Conservation (phyloP, 1,140 invertebrate genomes). For the Latrodectus geometricus region DNA sequence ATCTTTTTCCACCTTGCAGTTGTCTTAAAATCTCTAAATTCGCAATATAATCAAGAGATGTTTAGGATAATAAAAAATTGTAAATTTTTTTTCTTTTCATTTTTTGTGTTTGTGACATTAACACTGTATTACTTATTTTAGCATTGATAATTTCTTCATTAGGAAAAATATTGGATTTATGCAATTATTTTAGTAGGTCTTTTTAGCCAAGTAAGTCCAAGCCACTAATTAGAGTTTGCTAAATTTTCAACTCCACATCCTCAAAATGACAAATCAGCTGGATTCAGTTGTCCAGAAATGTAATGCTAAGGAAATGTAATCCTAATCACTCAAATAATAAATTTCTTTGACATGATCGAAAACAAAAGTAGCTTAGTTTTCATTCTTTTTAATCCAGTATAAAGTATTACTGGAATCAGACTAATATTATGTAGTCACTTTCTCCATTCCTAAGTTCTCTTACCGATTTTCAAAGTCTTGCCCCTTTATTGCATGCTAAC, state of each 20-base stretch:
- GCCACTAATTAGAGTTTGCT: neutral
- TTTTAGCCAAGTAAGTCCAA: neutral
- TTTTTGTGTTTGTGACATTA: neutral
- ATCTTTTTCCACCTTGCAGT: neutral
- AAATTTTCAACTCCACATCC: neutral
- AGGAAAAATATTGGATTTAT: neutral
- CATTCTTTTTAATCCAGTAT: neutral
- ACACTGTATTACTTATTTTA: neutral
- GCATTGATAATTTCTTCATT: neutral
- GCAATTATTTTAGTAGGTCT: neutral
- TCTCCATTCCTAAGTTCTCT: neutral
- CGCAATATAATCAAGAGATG: neutral
- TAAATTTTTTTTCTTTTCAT: neutral
- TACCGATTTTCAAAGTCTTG: neutral
- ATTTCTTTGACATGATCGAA: constrained; percentile 4
- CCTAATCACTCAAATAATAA: neutral
- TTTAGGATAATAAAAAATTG: neutral
- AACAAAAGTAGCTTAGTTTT: constrained; percentile 1
- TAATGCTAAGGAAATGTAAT: neutral
- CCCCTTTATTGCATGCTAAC: constrained; percentile 6
- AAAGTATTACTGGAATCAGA: constrained; percentile 21
- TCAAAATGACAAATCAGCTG: neutral
- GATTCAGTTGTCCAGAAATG: neutral
- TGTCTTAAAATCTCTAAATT: neutral
- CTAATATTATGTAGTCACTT: neutral